Evolutionary conservation across 2,888 invertebrate species (phyloP).

Genomic region (Drosophila ustulata): DNA sequence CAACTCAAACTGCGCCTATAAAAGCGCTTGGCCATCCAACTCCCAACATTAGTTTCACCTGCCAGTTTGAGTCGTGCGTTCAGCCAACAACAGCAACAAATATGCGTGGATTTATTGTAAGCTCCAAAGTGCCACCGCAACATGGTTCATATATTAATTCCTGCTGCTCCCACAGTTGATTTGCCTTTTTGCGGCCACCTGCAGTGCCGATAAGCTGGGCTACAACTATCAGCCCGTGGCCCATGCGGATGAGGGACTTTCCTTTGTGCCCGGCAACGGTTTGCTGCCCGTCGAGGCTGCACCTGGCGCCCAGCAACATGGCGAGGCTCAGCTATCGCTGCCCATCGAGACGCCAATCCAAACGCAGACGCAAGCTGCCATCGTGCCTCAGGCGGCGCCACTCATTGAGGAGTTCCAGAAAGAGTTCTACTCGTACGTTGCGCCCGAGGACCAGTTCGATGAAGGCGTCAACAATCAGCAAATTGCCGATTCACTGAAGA

Average conservation of each 20-base stretch:
- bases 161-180: slow-evolving; percentile 50
- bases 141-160: slow-evolving; percentile 12
- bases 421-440: slow-evolving; percentile 81
- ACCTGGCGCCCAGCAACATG: slow-evolving; percentile 36
- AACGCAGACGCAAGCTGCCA: slow-evolving; percentile 12
- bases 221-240: slow-evolving; percentile 77
- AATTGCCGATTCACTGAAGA: slow-evolving; percentile 71
- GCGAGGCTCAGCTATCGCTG: slow-evolving; percentile 65
- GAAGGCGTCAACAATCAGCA: slow-evolving; percentile 68
- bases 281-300: slow-evolving; percentile 20
- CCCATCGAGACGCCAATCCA: slow-evolving; percentile 51
- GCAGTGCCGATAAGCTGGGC: slow-evolving; percentile 71
- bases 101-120: slow-evolving; percentile 76
- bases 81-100: slow-evolving; percentile 22
- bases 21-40: slow-evolving; percentile 40
- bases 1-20: slow-evolving; percentile 52
- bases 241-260: slow-evolving; percentile 61
- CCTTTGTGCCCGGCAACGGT: slow-evolving; percentile 48
- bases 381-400: slow-evolving; percentile 60
- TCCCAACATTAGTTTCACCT: slow-evolving; percentile 63
- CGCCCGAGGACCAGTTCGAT: slow-evolving; percentile 82
- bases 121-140: slow-evolving; percentile 25
- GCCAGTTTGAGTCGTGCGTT: slow-evolving; percentile 45
- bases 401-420: slow-evolving; percentile 72
- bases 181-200: slow-evolving; percentile 69